Evolutionary conservation across 2,888 invertebrate genomes (phyloP), one percentile per base, ranked within the genome.

Genomic region (Cremastobaeus sp.): DNA sequence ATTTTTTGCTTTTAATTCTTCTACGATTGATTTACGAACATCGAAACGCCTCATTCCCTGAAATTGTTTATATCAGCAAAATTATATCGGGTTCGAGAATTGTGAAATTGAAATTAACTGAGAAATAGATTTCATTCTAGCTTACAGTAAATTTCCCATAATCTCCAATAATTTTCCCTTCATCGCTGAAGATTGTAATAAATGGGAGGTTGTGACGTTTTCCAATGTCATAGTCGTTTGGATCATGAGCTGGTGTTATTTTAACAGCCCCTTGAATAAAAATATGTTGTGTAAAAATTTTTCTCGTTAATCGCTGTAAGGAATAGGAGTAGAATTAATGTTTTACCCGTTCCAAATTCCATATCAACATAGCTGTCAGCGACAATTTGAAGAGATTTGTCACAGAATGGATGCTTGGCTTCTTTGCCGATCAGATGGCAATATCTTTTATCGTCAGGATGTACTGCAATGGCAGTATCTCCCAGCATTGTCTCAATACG

Each of bases 401-500:
- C 89, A 68, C 93, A 90, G 87, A 99, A 96, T 0, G 99, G 99
- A 91, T 99, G 99, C 35, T 90, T 88, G 1, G 96, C 92, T 79
- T 89, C 90, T 88, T 94, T 95, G 35, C 97, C 97, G 76, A 96
- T 92, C 47, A 97, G 88, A 81, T 92, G 92, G 65, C 91, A 91
- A 85, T 98, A 99, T 80, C 99, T 91, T 2, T 89, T 86, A 83
- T 99, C 98, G 1, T 94, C 90, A 0, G 99, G 99, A 89, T 99
- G 95, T 0, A 99, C 98, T n/a, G 99, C 99, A 0, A 99, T 94
- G 0, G 97, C 99, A 0, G 96, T 95, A 88, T 99, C 99, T 0
- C 99, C 96, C 8, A 99, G 89, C 96, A 99, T 98, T 0, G 99
- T 99, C 90, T 99, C 99, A 18, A 98, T 93, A 82, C 99, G 93